Conservation (phyloP, 2,797 vertebrate genomes). For the Siniperca obscura region DNA sequence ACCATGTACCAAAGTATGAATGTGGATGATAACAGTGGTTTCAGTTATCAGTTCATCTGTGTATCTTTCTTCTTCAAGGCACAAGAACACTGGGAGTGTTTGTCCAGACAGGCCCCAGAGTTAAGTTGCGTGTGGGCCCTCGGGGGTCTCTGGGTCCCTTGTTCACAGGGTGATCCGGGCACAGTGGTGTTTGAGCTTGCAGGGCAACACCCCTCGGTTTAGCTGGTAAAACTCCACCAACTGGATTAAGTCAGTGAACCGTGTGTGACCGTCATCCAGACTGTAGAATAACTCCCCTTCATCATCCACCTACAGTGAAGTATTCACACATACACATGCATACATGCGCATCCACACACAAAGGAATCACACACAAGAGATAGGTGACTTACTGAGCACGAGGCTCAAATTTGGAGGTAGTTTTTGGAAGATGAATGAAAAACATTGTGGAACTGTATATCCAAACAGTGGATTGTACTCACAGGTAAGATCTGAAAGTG, state of each 20-base stretch:
- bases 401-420: background rate
- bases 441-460: background rate
- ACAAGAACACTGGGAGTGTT: constrained; percentile 73
- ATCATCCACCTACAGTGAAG: constrained; percentile 88
- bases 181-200: constrained; percentile 97
- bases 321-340: constrained; percentile 24
- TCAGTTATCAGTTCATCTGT: constrained; percentile 45
- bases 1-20: constrained; percentile 11
- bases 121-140: constrained; percentile 57
- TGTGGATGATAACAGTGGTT: constrained; percentile 59
- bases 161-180: constrained; percentile 90
- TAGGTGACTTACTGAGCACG: background rate
- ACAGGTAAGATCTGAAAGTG: constrained; percentile 98
- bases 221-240: constrained; percentile 98
- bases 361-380: constrained; percentile 31
- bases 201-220: constrained; percentile 95
- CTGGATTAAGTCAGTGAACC: constrained; percentile 97
- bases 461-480: constrained; percentile 80
- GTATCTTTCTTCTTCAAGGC: constrained; percentile 77
- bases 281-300: constrained; percentile 93
- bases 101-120: constrained; percentile 63
- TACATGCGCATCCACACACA: constrained; percentile 14
- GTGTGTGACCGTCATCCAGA: constrained; percentile 94
- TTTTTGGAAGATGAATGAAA: background rate
- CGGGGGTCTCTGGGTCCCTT: constrained; percentile 52